phyloP scores from a whole-genome alignment of 2,113 vertebrate species.

The Chlamydotis undulata region DNA sequence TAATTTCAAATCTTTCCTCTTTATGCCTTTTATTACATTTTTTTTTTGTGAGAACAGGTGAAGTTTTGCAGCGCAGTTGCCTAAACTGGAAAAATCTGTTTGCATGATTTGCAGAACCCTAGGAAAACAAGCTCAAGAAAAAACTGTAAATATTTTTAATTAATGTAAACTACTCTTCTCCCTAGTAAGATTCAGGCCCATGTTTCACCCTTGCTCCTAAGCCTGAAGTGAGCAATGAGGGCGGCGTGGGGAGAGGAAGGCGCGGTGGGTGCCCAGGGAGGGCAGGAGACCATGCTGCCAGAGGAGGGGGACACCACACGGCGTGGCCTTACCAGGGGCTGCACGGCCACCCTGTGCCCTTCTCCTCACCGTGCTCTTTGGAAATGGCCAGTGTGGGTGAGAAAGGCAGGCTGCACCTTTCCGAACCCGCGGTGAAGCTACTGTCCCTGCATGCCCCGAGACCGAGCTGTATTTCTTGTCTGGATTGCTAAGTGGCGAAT shows the following conservation, averaged over 20 bases:
- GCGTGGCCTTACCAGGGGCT: accelerated
- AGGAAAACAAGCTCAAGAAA: constrained; percentile 32
- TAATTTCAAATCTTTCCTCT: background rate
- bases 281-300: background rate
- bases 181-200: background rate
- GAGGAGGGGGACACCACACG: background rate
- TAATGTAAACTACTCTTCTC: background rate
- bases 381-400: accelerated
- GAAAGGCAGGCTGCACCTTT: background rate
- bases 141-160: constrained; percentile 30
- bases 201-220: background rate
- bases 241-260: background rate
- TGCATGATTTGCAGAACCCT: background rate
- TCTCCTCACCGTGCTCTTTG: accelerated
- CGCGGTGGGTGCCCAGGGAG: background rate
- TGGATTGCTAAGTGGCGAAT: background rate
- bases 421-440: background rate
- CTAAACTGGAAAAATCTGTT: background rate
- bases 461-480: background rate
- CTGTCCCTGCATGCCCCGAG: background rate
- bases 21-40: background rate
- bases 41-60: background rate
- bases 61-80: background rate
- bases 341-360: background rate
- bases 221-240: background rate